These are phyloP conservation scores for Kobus ellipsiprymnus DNA, from an alignment of 2,113 vertebrate genomes.

Conservation along the genomic window DNA sequence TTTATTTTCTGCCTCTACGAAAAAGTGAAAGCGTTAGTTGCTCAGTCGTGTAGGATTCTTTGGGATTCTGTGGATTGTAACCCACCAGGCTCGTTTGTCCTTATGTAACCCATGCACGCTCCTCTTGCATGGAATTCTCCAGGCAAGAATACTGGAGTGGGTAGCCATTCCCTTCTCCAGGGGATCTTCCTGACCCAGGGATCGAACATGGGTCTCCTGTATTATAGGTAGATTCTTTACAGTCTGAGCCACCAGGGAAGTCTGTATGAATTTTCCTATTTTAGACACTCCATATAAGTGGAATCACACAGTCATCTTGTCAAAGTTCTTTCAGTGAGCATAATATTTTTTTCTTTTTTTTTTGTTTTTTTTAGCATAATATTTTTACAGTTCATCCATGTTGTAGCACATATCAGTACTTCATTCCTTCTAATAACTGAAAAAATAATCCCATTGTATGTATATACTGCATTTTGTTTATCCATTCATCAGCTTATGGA, in stretches of 20 bases:
- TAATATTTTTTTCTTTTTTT: not conserved
- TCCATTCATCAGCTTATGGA: not conserved
- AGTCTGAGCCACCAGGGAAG: not conserved
- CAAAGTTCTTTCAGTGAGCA: not conserved
- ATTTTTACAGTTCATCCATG: not conserved
- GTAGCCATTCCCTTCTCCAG: not conserved
- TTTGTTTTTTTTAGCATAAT: not conserved
- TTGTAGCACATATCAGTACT: not conserved
- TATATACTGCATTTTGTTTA: not conserved
- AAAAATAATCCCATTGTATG: not conserved
- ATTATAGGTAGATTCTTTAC: not conserved
- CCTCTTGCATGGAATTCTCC: not conserved
- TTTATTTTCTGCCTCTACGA: not conserved
- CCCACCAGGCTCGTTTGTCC: not conserved
- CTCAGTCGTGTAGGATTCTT: not conserved
- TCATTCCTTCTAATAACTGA: not conserved
- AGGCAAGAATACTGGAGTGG: not conserved
- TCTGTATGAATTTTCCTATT: not conserved
- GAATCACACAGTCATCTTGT: not conserved
- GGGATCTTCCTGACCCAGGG: not conserved
- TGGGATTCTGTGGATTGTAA: not conserved
- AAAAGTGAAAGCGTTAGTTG: not conserved
- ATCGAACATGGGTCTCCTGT: not conserved
- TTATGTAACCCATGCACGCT: not conserved
- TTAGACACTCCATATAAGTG: not conserved